A percentile compares a stretch with the other conserved stretches of the same genome.
phyloP scores from a whole-genome alignment of 2,888 invertebrate species.

The Drosophila affinis region DNA sequence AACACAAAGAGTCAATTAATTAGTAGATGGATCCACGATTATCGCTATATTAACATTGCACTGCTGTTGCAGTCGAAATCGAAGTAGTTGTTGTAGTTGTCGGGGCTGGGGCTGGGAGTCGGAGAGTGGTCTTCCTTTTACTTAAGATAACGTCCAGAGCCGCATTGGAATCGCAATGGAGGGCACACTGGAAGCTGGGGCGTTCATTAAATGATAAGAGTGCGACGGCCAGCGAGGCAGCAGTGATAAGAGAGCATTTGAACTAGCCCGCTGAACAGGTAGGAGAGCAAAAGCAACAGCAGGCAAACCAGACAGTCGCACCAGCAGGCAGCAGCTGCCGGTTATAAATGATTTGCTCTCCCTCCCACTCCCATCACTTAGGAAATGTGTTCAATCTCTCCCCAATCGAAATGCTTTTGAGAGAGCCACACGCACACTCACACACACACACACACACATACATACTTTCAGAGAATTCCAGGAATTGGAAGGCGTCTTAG shows the following conservation, averaged over 20 bases:
- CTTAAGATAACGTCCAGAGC: constrained; percentile 72
- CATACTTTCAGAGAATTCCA: not conserved
- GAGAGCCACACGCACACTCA: not conserved
- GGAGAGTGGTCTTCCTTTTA: constrained; percentile 64
- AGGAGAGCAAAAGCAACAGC: not conserved
- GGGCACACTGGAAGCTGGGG: constrained; percentile 45
- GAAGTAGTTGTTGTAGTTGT: constrained; percentile 5
- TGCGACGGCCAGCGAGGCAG: constrained; percentile 30
- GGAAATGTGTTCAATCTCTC: not conserved
- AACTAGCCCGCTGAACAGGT: constrained; percentile 27
- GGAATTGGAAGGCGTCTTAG: not conserved
- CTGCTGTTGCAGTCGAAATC: constrained; percentile 16
- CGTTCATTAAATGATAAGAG: constrained; percentile 78
- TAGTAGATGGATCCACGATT: constrained; percentile 84
- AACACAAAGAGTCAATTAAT: constrained; percentile 84
- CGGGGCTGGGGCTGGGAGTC: not conserved
- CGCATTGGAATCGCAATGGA: constrained; percentile 19
- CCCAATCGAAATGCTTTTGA: not conserved
- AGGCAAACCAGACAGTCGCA: no score
- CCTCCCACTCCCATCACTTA: not conserved
- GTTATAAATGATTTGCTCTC: not conserved
- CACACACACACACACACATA: not conserved
- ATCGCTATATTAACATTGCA: constrained; percentile 81
- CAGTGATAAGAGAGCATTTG: constrained; percentile 41
- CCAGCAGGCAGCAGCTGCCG: not conserved